Evolutionary conservation across 2,113 vertebrate genomes (phyloP).

Genomic region (Thermophis baileyi): DNA sequence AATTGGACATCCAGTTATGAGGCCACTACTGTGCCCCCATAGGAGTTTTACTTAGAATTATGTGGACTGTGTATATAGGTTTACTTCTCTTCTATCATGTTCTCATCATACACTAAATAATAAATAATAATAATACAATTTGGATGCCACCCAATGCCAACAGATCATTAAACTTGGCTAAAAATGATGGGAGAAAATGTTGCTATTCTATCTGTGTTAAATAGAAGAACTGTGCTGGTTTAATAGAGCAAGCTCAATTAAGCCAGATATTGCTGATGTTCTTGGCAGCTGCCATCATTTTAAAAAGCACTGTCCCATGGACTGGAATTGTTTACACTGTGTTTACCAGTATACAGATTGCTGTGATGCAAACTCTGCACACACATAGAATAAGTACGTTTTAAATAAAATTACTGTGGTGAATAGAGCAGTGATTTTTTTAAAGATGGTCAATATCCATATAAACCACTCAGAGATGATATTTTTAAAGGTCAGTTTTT

Average conservation of each 20-base stretch:
- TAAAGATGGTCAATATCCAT: background rate
- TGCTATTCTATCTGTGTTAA: background rate
- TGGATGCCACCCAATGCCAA: background rate
- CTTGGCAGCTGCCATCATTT: background rate
- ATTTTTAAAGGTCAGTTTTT: background rate
- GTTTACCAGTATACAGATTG: background rate
- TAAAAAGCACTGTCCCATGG: background rate
- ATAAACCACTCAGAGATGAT: background rate
- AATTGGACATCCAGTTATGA: background rate
- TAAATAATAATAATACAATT: background rate
- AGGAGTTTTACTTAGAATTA: background rate
- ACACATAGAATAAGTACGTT: background rate
- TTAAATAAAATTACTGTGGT: background rate
- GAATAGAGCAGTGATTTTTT: background rate
- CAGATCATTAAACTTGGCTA: background rate
- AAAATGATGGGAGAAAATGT: background rate
- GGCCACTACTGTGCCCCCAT: background rate
- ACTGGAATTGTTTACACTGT: background rate
- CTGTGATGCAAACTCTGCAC: background rate
- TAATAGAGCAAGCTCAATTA: background rate
- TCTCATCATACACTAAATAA: background rate
- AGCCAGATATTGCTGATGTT: background rate
- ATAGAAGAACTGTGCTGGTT: background rate
- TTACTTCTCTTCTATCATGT: background rate
- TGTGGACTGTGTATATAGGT: background rate